Conservation (phyloP, 2,797 vertebrate species). For the Melanotaenia trifasciata region DNA sequence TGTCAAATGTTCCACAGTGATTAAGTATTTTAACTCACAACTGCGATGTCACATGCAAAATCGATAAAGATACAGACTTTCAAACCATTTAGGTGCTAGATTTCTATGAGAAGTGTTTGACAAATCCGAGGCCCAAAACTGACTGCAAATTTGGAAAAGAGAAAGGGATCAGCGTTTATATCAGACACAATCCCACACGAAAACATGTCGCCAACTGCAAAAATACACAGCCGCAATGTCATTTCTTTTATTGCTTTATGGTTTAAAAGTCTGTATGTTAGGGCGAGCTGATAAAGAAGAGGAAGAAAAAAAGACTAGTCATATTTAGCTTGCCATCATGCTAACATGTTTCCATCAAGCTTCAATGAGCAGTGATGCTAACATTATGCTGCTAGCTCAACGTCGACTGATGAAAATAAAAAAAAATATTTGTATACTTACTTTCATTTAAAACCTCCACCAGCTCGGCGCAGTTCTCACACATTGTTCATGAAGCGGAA, state of each 20-base stretch:
- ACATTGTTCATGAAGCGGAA: constrained; percentile 94
- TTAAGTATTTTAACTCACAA: not conserved
- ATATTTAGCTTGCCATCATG: constrained; percentile 55
- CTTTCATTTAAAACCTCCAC: constrained; percentile 99
- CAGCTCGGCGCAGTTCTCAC: constrained; percentile 99
- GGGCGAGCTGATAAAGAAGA: not conserved
- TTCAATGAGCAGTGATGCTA: constrained; percentile 51
- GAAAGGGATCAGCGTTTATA: constrained; percentile 36
- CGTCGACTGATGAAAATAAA: constrained; percentile 22
- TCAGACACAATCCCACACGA: constrained; percentile 10
- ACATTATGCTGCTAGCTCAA: constrained; percentile 31
- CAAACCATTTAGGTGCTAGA: not conserved
- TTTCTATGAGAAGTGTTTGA: constrained; percentile 19
- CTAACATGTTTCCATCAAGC: constrained; percentile 45
- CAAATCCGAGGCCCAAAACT: constrained; percentile 63
- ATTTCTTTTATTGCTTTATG: not conserved
- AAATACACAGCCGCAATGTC: not conserved
- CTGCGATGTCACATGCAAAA: constrained; percentile 22
- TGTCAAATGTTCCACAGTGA: accelerated
- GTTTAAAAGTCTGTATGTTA: not conserved
- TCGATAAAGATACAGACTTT: not conserved
- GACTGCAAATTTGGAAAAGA: constrained; percentile 27
- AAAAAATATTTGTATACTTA: constrained; percentile 81
- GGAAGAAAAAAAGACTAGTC: constrained; percentile 51
- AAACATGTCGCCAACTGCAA: constrained; percentile 17